A percentile compares a stretch with the other conserved stretches of the same genome.
These are phyloP conservation scores for Melanostoma mellinum DNA, from an alignment of 2,888 invertebrate genomes.

Conservation along the genomic window DNA sequence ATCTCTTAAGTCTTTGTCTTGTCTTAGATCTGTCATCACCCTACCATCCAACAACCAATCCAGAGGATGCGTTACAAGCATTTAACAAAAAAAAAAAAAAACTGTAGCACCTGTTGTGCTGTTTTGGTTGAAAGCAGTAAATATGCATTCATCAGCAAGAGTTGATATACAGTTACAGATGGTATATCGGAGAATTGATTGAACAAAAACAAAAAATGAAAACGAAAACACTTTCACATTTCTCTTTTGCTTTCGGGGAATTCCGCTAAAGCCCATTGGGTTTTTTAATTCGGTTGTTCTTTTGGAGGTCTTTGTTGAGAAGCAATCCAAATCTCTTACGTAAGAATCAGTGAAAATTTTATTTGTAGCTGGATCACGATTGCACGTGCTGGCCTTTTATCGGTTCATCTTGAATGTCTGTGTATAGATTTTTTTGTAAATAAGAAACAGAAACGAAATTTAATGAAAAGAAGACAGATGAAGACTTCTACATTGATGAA, in stretches of 20 bases:
- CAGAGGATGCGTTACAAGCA: conserved; percentile 43
- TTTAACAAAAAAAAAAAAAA: conserved; percentile 14
- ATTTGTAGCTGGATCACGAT: too few relatives aligned
- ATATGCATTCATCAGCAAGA: conserved; percentile 8
- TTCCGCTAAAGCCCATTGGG: neutral
- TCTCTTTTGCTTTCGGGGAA: conserved; percentile 28
- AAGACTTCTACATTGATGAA: too few relatives aligned
- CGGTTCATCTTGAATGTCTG: too few relatives aligned
- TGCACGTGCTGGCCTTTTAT: too few relatives aligned
- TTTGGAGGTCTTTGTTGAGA: conserved; percentile 9
- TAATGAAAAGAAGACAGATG: too few relatives aligned
- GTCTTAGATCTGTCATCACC: conserved; percentile 49
- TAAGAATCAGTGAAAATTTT: conserved; percentile 30
- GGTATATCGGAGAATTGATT: conserved; percentile 31
- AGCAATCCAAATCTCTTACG: conserved; percentile 33
- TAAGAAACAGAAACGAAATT: too few relatives aligned
- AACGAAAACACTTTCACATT: conserved; percentile 71
- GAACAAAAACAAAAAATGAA: conserved; percentile 30
- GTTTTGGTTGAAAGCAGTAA: conserved; percentile 16
- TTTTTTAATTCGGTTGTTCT: neutral
- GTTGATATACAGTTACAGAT: conserved; percentile 14
- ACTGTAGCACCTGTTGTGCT: conserved; percentile 50
- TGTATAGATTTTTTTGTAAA: too few relatives aligned
- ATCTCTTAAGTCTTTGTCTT: conserved; percentile 54
- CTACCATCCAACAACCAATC: conserved; percentile 15